A percentile compares a stretch with the other conserved stretches of the same genome.
Evolutionary conservation across 2,113 vertebrate species (phyloP).

Genomic region (Embiotoca jacksoni): DNA sequence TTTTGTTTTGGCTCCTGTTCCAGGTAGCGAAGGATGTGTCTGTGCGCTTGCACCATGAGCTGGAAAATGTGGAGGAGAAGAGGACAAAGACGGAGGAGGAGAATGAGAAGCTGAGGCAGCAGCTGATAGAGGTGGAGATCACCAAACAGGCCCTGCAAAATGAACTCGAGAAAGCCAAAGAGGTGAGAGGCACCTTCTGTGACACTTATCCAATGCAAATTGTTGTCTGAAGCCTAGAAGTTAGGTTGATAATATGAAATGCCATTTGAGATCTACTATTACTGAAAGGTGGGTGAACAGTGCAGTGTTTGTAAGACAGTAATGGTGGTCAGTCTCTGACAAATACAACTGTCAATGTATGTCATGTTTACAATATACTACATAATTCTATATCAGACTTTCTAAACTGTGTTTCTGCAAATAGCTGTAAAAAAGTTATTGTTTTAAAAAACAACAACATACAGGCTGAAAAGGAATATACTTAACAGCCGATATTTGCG

Average conservation of each 20-base stretch:
- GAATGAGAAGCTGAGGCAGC: slow-evolving; percentile 95
- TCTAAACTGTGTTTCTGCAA: no score
- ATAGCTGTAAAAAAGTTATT: no score
- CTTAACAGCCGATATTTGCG: no score
- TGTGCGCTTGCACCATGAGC: slow-evolving; percentile 95
- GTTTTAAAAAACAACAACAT: no score
- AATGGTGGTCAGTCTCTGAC: no score
- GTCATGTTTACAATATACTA: no score
- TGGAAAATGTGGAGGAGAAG: slow-evolving; percentile 98
- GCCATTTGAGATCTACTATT: neutral
- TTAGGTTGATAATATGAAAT: neutral
- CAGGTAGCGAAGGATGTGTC: slow-evolving; percentile 99
- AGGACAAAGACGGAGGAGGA: slow-evolving; percentile 96
- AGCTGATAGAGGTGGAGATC: slow-evolving; percentile 96
- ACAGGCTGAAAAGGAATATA: no score
- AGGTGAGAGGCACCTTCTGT: slow-evolving; percentile 84
- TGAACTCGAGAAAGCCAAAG: slow-evolving; percentile 96
- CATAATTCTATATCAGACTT: no score
- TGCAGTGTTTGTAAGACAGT: neutral
- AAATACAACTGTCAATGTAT: no score
- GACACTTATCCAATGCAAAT: neutral
- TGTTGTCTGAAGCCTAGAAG: neutral
- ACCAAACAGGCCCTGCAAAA: slow-evolving; percentile 97
- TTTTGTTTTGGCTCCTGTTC: neutral
- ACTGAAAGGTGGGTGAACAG: neutral